Evolutionary conservation across 2,888 invertebrate genomes (phyloP).

Genomic region (Malthinus seriepunctatus): DNA sequence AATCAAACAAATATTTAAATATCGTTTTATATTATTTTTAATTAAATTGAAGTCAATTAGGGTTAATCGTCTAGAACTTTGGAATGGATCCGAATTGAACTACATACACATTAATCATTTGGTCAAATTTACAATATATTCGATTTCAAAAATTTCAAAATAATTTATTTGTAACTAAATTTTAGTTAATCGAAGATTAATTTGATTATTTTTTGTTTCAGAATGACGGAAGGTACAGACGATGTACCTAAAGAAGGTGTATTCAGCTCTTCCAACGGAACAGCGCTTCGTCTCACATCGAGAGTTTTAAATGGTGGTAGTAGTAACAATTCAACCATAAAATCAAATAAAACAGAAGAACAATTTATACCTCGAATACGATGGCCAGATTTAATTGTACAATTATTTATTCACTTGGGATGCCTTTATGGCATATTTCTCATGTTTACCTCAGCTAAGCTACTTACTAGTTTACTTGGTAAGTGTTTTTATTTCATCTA

Average conservation of each 20-base stretch:
- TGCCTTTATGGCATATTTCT: constrained; percentile 72
- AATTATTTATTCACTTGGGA: constrained; percentile 70
- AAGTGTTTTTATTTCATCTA: constrained; percentile 51
- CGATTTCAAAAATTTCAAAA: neutral
- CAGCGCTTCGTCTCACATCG: constrained; percentile 11
- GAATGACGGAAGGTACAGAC: constrained; percentile 30
- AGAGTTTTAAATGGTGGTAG: constrained; percentile 3
- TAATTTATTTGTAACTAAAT: no score
- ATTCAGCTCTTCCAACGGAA: constrained; percentile 14
- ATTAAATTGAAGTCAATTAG: constrained; percentile 3
- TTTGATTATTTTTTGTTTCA: constrained; percentile 12
- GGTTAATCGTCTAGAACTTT: neutral
- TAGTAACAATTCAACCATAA: constrained; percentile 4
- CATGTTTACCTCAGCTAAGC: constrained; percentile 62
- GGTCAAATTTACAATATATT: neutral
- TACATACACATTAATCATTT: no score
- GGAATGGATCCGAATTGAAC: neutral
- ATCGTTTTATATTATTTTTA: neutral
- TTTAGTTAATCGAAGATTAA: no score
- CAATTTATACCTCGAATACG: constrained; percentile 64
- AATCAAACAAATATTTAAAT: neutral
- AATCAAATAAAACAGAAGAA: constrained; percentile 20
- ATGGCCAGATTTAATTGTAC: constrained; percentile 75
- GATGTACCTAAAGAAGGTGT: constrained; percentile 22
- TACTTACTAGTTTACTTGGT: constrained; percentile 74